Evolutionary conservation across 2,113 vertebrate genomes (phyloP).

Genomic region (Pseudolaguvia tuberculata): DNA sequence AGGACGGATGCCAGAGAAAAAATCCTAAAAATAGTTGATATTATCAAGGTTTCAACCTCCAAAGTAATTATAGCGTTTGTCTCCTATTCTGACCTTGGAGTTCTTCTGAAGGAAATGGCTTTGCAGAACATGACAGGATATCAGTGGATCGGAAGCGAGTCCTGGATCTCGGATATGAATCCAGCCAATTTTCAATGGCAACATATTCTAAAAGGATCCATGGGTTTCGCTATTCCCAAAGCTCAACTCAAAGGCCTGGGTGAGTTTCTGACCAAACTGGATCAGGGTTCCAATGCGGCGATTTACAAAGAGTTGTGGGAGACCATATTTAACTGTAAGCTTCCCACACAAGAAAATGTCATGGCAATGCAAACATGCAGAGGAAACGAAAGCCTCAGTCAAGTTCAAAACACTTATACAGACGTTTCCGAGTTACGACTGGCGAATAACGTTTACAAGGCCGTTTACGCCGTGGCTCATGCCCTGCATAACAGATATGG

Average conservation of each 20-base stretch:
- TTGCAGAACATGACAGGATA: slow-evolving; percentile 12
- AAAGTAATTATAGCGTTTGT: slow-evolving; percentile 68
- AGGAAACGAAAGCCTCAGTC: slow-evolving; percentile 47
- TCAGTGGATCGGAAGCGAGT: slow-evolving; percentile 19
- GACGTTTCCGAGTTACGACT: slow-evolving; percentile 53
- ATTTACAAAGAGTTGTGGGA: slow-evolving; percentile 53
- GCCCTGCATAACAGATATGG: slow-evolving; percentile 39
- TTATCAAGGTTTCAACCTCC: slow-evolving; percentile 62
- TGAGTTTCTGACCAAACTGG: slow-evolving; percentile 47
- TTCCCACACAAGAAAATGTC: slow-evolving; percentile 8
- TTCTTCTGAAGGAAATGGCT: slow-evolving; percentile 50
- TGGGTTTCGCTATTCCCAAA: slow-evolving; percentile 57
- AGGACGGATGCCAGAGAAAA: slow-evolving; percentile 56
- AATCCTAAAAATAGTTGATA: slow-evolving; percentile 57
- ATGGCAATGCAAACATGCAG: slow-evolving; percentile 27
- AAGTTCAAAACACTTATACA: slow-evolving; percentile 51
- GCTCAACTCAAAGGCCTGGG: slow-evolving; percentile 47
- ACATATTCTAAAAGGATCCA: slow-evolving; percentile 48
- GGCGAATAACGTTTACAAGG: slow-evolving; percentile 57
- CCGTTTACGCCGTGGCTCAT: slow-evolving; percentile 53
- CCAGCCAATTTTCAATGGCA: slow-evolving; percentile 47
- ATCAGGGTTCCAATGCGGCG: slow-evolving; percentile 23
- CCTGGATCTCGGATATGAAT: slow-evolving; percentile 54
- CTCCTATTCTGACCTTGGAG: slow-evolving; percentile 55
- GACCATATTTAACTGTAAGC: slow-evolving; percentile 47